These are phyloP conservation scores for Nesoenas mayeri DNA, from an alignment of 2,113 vertebrate species.

Conservation along the genomic window DNA sequence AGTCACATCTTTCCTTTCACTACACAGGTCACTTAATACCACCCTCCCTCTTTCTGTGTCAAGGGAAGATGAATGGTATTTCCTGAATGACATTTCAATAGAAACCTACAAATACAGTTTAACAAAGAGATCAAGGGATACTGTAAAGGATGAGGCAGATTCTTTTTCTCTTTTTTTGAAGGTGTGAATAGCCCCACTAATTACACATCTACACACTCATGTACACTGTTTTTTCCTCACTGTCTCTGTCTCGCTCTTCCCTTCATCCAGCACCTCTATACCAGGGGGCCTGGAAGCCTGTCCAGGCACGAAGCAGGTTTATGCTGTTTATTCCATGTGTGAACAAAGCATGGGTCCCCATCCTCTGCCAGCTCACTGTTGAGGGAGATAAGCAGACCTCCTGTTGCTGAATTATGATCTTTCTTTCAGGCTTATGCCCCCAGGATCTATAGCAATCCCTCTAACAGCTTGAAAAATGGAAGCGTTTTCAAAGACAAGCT, in stretches of 20 bases:
- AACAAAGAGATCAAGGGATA: slow-evolving; percentile 73
- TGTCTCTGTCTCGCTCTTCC: background rate
- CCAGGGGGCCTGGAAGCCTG: slow-evolving; percentile 1
- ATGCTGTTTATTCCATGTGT: slow-evolving; percentile 34
- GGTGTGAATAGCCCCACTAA: slow-evolving; percentile 46
- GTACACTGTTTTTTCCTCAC: background rate
- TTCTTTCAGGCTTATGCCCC: slow-evolving; percentile 71
- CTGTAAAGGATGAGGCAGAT: slow-evolving; percentile 40
- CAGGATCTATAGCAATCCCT: slow-evolving; percentile 70
- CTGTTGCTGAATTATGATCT: slow-evolving; percentile 76
- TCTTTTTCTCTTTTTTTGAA: slow-evolving; percentile 1
- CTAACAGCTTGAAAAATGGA: slow-evolving; percentile 75
- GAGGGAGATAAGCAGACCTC: slow-evolving; percentile 74
- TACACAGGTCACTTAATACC: background rate
- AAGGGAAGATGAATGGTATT: slow-evolving; percentile 5
- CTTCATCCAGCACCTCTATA: slow-evolving; percentile 1
- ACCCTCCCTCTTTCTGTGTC: background rate
- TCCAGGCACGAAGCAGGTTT: slow-evolving; percentile 33
- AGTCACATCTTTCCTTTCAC: slow-evolving; percentile 33
- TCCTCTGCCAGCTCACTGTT: slow-evolving; percentile 62
- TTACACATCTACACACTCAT: slow-evolving; percentile 7
- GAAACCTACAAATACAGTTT: slow-evolving; percentile 61
- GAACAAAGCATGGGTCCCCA: slow-evolving; percentile 51
- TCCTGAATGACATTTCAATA: slow-evolving; percentile 72
- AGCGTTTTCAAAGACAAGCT: slow-evolving; percentile 68